Evolutionary conservation across 2,797 vertebrate genomes (phyloP).

Genomic region (Enteromius thamalakanensis): DNA sequence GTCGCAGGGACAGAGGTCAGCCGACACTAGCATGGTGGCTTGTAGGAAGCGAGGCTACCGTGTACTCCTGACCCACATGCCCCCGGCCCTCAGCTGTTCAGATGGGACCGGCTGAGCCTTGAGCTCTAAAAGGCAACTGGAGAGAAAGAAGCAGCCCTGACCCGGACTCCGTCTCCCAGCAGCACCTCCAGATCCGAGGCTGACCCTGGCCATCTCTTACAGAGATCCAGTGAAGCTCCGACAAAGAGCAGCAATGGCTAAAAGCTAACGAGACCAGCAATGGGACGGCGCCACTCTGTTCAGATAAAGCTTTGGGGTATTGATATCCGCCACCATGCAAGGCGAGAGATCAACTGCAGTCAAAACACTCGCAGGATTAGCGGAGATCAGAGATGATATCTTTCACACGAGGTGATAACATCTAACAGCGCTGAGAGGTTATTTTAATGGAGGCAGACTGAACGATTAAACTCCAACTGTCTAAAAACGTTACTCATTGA

Average conservation of each 20-base stretch:
- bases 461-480: constrained; percentile 43
- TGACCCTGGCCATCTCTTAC: constrained; percentile 25
- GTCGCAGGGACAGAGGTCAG: constrained; percentile 43
- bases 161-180: constrained; percentile 18
- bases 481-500: constrained; percentile 34
- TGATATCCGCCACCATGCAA: constrained; percentile 29
- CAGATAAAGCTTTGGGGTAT: constrained; percentile 38
- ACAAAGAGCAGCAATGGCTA: constrained; percentile 26
- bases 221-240: constrained; percentile 17
- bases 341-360: constrained; percentile 22
- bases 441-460: constrained; percentile 36
- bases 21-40: constrained; percentile 34
- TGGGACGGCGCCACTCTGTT: neutral
- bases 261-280: constrained; percentile 8
- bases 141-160: constrained; percentile 22
- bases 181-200: constrained; percentile 23
- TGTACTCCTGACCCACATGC: constrained; percentile 45
- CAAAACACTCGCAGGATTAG: constrained; percentile 34
- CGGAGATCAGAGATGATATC: constrained; percentile 38
- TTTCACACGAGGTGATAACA: constrained; percentile 30
- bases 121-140: constrained; percentile 21
- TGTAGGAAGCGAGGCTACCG: constrained; percentile 29
- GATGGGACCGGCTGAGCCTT: constrained; percentile 39
- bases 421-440: constrained; percentile 48
- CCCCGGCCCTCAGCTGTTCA: constrained; percentile 51